These are phyloP conservation scores for Alligator sinensis DNA, from an alignment of 2,113 vertebrate genomes.

Conservation along the genomic window DNA sequence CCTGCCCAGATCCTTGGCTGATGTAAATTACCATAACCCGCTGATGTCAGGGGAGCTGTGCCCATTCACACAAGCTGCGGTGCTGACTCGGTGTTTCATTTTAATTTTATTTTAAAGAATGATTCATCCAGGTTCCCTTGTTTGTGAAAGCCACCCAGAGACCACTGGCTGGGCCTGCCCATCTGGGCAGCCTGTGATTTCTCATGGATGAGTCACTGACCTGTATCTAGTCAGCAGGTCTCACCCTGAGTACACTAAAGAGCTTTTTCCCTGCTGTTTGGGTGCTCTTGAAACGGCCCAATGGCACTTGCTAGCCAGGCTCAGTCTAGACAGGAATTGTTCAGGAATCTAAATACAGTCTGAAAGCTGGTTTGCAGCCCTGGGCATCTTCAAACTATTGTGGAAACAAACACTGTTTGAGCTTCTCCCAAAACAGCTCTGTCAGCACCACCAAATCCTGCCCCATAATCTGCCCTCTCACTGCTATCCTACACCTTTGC, in stretches of 20 bases:
- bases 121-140: not conserved
- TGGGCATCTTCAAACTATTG: not conserved
- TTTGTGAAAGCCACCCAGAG: rapidly evolving
- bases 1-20: not conserved
- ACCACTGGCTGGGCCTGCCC: rapidly evolving
- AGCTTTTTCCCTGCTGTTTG: not conserved
- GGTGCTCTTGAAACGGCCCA: not conserved
- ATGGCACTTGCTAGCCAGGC: not conserved
- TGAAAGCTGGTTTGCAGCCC: not conserved
- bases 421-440: not conserved
- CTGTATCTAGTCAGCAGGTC: not conserved
- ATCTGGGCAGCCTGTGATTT: not conserved
- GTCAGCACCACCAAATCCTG: not conserved
- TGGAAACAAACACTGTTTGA: not conserved
- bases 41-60: not conserved
- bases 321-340: not conserved
- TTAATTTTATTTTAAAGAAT: not conserved
- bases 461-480: no score
- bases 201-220: rapidly evolving
- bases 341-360: no score
- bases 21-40: not conserved
- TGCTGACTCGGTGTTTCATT: not conserved
- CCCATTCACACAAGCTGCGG: rapidly evolving
- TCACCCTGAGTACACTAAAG: not conserved
- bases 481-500: no score